Conservation (phyloP, 2,888 invertebrate genomes). For the Petrolisthes manimaculis region DNA sequence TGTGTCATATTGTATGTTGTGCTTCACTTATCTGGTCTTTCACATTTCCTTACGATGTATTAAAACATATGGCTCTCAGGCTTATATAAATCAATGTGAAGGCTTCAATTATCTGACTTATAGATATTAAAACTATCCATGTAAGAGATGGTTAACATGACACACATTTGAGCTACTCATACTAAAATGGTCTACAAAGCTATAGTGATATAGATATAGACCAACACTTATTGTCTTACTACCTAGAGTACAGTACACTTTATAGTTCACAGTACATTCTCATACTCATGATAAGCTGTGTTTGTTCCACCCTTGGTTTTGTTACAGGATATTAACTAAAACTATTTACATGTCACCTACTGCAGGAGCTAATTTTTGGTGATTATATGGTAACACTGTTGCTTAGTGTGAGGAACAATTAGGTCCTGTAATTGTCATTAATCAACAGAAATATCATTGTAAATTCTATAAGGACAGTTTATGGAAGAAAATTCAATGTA, state of each 20-base stretch:
- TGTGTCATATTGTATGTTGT: neutral
- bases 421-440: constrained; percentile 1
- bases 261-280: no score
- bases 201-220: no score
- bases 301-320: neutral
- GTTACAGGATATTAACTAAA: neutral
- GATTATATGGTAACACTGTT: constrained; percentile 47
- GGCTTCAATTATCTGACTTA: no score
- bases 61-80: no score
- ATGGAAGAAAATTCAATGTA: constrained; percentile 13
- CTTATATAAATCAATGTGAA: no score
- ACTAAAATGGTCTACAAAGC: no score
- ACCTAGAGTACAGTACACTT: no score
- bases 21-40: neutral
- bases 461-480: neutral
- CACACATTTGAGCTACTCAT: no score
- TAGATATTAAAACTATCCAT: no score
- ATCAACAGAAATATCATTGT: neutral
- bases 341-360: constrained; percentile 36
- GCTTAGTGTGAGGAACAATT: constrained; percentile 14
- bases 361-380: constrained; percentile 39
- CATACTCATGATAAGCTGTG: neutral
- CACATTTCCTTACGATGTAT: no score
- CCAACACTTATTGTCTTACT: no score
- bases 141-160: no score